Base-by-base conservation (phyloP, 64 coral and sea anemone genomes). In the Dendronephthya gigantea region DNA sequence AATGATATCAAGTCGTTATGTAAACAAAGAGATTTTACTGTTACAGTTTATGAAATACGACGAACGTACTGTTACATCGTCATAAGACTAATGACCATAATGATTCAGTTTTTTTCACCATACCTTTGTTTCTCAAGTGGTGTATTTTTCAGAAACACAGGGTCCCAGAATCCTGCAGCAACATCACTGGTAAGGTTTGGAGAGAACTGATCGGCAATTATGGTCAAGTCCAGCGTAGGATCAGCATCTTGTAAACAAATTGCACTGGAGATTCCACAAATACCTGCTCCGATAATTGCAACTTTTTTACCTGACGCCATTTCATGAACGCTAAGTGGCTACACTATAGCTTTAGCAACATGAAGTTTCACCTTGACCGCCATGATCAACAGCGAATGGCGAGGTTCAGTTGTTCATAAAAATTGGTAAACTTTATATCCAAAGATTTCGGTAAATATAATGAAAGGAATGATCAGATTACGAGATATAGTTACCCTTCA, bases 181-280 rank as follows among this genome's bases (percentile, higher is more conserved):
- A 31, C 81, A 83, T 88, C 87, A 7, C 49, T 88, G 15, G 49
- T 65, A 5, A 82, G 41, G 35, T 88, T 50, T 27, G 87, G 87
- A 23, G 81, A 88, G 28, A 83, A 88, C 38, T 83, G 52, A 1
- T 88, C 87, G 9, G 87, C 76, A 83, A 88, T 88, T 7, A 88
- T 56, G 10, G 87, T 88, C 4, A 88, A 39, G 7, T 68, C 48
- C 12, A 83, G 22, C 1, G 35, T 27, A 13, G 81, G 37, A 33
- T 83, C 81, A 58, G 33, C 82, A 35, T 83, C 23, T 43, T 83
- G 30, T 39, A 88, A 38, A 37, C 81, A 83, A 2, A 88, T 59
- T 8, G 87, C 79, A 16, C 68, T 88, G 40, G 87, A 88, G 27
- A 88, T 37, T 11, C 87, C 87, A 9, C 34, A 45, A 9, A 88